A percentile compares a stretch with the other conserved stretches of the same genome.
Evolutionary conservation across 1,140 invertebrate species (phyloP).

Genomic region (Drosophila yakuba): DNA sequence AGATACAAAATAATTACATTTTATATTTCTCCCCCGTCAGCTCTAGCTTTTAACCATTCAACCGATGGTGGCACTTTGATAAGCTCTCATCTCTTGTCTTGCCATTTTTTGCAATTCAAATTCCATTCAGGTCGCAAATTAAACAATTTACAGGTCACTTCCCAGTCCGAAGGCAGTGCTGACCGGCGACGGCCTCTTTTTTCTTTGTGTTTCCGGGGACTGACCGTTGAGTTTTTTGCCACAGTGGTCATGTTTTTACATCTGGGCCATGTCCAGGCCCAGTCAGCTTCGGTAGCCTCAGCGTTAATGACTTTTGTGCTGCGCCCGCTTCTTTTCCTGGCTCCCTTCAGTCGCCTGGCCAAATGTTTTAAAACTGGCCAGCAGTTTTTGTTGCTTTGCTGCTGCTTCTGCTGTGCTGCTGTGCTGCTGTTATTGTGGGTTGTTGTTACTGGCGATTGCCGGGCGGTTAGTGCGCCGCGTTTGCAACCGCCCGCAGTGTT

Average conservation of each 20-base stretch:
- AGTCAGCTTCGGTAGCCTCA: constrained; percentile 60
- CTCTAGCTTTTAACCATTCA: constrained; percentile 25
- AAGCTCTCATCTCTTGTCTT: constrained; percentile 24
- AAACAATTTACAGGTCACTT: constrained; percentile 48
- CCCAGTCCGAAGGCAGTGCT: constrained; percentile 11
- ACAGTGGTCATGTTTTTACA: constrained; percentile 82
- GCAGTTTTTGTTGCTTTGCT: constrained; percentile 39
- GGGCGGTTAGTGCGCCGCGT: constrained; percentile 73
- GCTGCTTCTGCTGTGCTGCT: constrained; percentile 22
- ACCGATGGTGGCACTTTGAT: constrained; percentile 40
- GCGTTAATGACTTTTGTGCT: constrained; percentile 83
- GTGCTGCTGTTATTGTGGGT: constrained; percentile 49
- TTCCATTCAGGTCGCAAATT: constrained; percentile 9
- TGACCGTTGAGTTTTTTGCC: constrained; percentile 76
- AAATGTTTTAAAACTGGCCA: constrained; percentile 54
- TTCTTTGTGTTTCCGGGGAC: constrained; percentile 42
- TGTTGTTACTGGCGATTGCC: constrained; percentile 61
- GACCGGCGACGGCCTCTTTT: constrained; percentile 20
- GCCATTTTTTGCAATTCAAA: not conserved
- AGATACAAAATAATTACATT: constrained; percentile 24
- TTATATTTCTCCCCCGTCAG: constrained; percentile 6
- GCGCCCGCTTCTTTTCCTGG: constrained; percentile 37
- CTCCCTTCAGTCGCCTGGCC: constrained; percentile 19
- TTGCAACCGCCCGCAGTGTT: constrained; percentile 77
- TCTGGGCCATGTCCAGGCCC: constrained; percentile 78